These are phyloP conservation scores for Parambassis ranga DNA, from an alignment of 2,797 vertebrate species.

Conservation along the genomic window DNA sequence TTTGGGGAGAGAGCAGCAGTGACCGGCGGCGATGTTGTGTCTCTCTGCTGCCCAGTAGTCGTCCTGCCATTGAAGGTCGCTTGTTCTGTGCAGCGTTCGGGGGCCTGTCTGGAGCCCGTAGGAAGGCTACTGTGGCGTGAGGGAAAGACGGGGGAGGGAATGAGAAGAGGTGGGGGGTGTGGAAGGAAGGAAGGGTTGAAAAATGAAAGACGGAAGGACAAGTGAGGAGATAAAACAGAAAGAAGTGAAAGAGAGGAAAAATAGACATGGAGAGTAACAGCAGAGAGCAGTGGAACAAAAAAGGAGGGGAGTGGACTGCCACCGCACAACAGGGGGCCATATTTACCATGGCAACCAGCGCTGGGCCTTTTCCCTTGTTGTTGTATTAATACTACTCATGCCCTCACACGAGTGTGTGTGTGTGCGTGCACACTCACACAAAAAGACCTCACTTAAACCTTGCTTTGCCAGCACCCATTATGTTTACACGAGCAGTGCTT, in stretches of 20 bases:
- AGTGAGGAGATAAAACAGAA: neutral
- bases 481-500: too few relatives aligned
- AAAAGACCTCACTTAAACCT: slow-evolving; percentile 15
- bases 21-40: neutral
- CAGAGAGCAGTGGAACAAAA: neutral
- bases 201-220: neutral
- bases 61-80: slow-evolving; percentile 48
- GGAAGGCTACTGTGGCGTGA: slow-evolving; percentile 58
- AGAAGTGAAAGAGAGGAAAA: neutral
- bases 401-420: neutral
- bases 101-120: slow-evolving; percentile 42
- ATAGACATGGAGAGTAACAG: neutral
- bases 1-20: neutral
- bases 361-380: slow-evolving; percentile 53
- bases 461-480: neutral
- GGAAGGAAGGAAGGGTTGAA: neutral
- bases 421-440: neutral
- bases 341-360: slow-evolving; percentile 74
- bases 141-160: slow-evolving; percentile 34
- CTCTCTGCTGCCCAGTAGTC: slow-evolving; percentile 1
- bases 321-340: slow-evolving; percentile 43
- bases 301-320: slow-evolving; percentile 28
- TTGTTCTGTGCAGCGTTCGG: slow-evolving; percentile 20
- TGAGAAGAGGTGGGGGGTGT: neutral
- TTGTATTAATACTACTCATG: slow-evolving; percentile 32